Percentiles rank a stretch among this genome's conserved stretches.
Evolutionary conservation across 2,888 invertebrate genomes (phyloP).

Genomic region (Drosophila atroscutellata): DNA sequence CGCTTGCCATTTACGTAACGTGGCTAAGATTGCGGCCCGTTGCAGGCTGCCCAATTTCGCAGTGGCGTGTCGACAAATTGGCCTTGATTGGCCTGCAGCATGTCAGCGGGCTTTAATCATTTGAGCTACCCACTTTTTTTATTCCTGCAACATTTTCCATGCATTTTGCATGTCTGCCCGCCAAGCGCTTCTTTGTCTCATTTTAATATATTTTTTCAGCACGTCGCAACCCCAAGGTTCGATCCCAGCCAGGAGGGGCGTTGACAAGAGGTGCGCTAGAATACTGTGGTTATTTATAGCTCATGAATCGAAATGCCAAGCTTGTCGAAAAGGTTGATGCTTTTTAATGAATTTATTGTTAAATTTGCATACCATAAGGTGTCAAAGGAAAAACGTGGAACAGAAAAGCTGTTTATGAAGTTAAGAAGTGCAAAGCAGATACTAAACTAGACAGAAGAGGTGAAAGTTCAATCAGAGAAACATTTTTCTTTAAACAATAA

Average conservation of each 20-base stretch:
- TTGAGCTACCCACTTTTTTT: slow-evolving; percentile 24
- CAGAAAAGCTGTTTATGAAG: background rate
- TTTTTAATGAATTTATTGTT: background rate
- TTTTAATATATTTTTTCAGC: slow-evolving; percentile 32
- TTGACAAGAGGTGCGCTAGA: background rate
- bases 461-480: background rate
- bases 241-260: background rate
- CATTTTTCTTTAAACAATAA: background rate
- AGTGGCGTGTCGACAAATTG: slow-evolving; percentile 49
- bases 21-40: slow-evolving; percentile 34
- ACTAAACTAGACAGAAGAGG: background rate
- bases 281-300: background rate
- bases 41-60: slow-evolving; percentile 46
- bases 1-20: slow-evolving; percentile 50
- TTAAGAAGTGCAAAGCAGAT: background rate
- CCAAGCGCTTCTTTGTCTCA: background rate
- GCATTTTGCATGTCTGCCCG: background rate
- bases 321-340: background rate
- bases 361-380: background rate
- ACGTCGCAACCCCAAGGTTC: slow-evolving; percentile 4
- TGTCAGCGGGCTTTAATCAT: slow-evolving; percentile 31
- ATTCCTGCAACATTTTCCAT: slow-evolving; percentile 24
- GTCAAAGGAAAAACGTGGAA: background rate
- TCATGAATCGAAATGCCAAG: background rate
- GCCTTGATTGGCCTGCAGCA: slow-evolving; percentile 58